Evolutionary conservation across 2,888 invertebrate genomes (phyloP).

Genomic region (Phrixothrix hirtus): DNA sequence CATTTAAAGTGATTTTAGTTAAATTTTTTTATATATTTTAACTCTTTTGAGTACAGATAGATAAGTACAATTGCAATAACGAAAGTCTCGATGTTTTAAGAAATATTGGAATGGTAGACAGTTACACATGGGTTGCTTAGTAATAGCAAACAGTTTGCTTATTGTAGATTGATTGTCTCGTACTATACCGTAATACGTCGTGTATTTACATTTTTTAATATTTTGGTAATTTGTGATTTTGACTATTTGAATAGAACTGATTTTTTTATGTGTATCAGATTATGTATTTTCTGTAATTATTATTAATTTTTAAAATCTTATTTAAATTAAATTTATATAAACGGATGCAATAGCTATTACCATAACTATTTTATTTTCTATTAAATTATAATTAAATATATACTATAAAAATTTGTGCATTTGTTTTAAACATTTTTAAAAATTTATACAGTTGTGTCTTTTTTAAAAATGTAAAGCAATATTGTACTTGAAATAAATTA

Average conservation of each 20-base stretch:
- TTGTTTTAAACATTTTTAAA: too few relatives aligned
- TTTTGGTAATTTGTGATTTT: slow-evolving; percentile 21
- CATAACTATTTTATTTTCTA: slow-evolving; percentile 12
- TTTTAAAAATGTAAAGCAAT: too few relatives aligned
- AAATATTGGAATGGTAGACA: too few relatives aligned
- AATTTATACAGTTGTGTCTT: too few relatives aligned
- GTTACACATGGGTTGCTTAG: too few relatives aligned
- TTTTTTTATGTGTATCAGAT: slow-evolving; percentile 16
- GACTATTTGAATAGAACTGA: slow-evolving; percentile 14
- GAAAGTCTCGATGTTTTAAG: too few relatives aligned
- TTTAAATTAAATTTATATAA: neutral
- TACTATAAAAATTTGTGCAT: too few relatives aligned
- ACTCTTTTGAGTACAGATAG: neutral
- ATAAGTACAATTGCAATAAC: too few relatives aligned
- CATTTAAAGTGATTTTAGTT: slow-evolving; percentile 2
- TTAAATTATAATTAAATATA: slow-evolving; percentile 16
- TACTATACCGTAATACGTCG: slow-evolving; percentile 13
- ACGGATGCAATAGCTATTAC: slow-evolving; percentile 3
- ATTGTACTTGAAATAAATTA: too few relatives aligned
- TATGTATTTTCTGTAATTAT: slow-evolving; percentile 13
- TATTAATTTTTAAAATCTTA: slow-evolving; percentile 9
- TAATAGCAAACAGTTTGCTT: too few relatives aligned
- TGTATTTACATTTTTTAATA: slow-evolving; percentile 15
- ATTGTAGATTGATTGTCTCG: slow-evolving; percentile 11
- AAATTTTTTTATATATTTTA: neutral